phyloP scores from a whole-genome alignment of 2,888 invertebrate species.

The Blastobasis adustella region DNA sequence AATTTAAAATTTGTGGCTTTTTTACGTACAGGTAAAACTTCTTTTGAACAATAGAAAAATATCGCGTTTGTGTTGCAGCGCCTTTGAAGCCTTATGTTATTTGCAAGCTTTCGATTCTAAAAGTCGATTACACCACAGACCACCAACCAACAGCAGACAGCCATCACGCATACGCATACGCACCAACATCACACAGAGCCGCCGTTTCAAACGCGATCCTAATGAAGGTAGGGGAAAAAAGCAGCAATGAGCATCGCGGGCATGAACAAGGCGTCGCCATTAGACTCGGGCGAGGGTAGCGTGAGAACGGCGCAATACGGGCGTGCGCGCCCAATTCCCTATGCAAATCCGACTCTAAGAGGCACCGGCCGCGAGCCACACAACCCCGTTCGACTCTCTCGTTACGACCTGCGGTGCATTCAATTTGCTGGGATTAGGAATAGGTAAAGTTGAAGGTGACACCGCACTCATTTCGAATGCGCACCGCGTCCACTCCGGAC shows the following conservation, averaged over 20 bases:
- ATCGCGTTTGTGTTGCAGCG: too few species aligned
- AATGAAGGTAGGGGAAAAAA: background rate
- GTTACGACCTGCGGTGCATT: conserved; percentile 29
- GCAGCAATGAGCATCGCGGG: background rate
- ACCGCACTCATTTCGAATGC: background rate
- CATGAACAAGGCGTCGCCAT: conserved; percentile 21
- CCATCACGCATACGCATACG: too few species aligned
- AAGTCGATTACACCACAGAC: too few species aligned
- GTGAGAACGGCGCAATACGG: conserved; percentile 61
- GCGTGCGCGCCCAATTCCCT: conserved; percentile 69
- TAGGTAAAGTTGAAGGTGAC: background rate
- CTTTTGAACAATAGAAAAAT: too few species aligned
- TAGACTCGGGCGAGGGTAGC: conserved; percentile 43
- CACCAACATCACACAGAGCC: too few species aligned
- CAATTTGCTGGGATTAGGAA: conserved; percentile 6
- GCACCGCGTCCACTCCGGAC: background rate
- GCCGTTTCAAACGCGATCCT: background rate
- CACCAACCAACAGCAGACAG: too few species aligned
- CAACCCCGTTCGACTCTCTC: conserved; percentile 21
- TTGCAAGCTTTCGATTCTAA: too few species aligned
- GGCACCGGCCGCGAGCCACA: conserved; percentile 37
- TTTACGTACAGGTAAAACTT: too few species aligned
- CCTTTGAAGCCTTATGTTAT: too few species aligned
- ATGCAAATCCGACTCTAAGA: conserved; percentile 48
- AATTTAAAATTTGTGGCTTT: too few species aligned